Conservation (phyloP, 2,888 invertebrate genomes). For the Gnatocerus cornutus region DNA sequence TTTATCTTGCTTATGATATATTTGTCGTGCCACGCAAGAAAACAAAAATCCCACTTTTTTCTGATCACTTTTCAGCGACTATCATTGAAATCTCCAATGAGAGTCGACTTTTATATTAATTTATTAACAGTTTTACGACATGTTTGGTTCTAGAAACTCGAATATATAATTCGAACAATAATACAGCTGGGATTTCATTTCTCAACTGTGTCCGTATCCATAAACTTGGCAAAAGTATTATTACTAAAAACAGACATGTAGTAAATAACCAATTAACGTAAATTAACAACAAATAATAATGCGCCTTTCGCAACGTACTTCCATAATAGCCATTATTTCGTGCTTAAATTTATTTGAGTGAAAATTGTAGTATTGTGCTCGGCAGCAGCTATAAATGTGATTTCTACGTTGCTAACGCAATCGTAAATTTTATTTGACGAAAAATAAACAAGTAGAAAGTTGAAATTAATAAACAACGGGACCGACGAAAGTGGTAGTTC, state of each 20-base stretch:
- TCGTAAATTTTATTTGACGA: constrained; percentile 2
- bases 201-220: constrained; percentile 3
- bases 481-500: neutral
- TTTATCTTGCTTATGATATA: constrained; percentile 20
- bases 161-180: constrained; percentile 8
- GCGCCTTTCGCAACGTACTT: constrained; percentile 7
- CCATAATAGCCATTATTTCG: constrained; percentile 4
- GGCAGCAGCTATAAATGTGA: neutral
- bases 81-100: too few relatives aligned
- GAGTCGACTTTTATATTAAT: too few relatives aligned
- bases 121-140: too few relatives aligned
- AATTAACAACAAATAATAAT: constrained; percentile 28
- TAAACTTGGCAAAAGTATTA: neutral
- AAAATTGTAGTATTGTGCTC: constrained; percentile 3
- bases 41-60: neutral
- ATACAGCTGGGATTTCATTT: constrained; percentile 15
- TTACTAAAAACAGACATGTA: constrained; percentile 10
- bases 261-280: constrained; percentile 31
- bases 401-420: neutral
- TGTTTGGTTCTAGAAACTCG: neutral
- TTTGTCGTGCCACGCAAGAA: neutral
- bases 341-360: constrained; percentile 8
- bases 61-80: too few relatives aligned
- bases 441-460: constrained; percentile 23
- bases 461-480: neutral